Conservation (phyloP, 1,140 invertebrate genomes). For the Meloidogyne chitwoodi region DNA sequence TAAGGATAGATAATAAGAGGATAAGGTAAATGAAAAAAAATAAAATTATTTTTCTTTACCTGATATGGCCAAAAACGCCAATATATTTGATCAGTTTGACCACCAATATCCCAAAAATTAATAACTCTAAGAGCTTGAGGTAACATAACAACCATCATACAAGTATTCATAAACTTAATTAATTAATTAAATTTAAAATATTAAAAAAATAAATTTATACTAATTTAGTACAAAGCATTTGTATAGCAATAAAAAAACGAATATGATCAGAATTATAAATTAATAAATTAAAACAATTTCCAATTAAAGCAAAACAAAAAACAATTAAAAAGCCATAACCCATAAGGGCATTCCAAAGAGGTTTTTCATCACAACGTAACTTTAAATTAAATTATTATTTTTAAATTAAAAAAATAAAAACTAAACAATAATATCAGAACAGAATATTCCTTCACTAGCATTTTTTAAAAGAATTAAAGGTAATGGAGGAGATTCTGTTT, state of each 20-base stretch:
- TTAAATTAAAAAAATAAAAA: not conserved
- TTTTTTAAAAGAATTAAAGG: not conserved
- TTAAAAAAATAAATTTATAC: constrained; percentile 7
- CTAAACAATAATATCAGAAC: not conserved
- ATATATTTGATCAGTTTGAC: constrained; percentile 35
- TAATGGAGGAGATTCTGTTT: not conserved
- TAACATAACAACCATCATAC: constrained; percentile 47
- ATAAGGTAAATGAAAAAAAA: too few relatives aligned
- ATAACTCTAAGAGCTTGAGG: constrained; percentile 49
- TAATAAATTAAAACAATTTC: constrained; percentile 49
- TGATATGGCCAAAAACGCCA: constrained; percentile 49
- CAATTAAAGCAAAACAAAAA: constrained; percentile 44
- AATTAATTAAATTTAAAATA: not conserved
- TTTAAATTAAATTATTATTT: not conserved
- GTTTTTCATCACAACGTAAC: constrained; percentile 37
- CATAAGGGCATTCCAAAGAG: constrained; percentile 31
- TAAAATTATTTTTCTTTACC: too few relatives aligned
- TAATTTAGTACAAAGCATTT: constrained; percentile 54
- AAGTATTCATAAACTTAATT: constrained; percentile 52
- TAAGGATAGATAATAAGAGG: too few relatives aligned
- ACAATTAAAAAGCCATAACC: constrained; percentile 44
- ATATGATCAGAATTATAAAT: constrained; percentile 54
- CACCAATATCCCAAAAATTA: constrained; percentile 30
- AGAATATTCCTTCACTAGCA: not conserved
- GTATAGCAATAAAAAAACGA: constrained; percentile 51